Percentiles rank a stretch among this genome's conserved stretches.
These are phyloP conservation scores for Listronotus bonariensis DNA, from an alignment of 1,140 invertebrate species.

Conservation along the genomic window DNA sequence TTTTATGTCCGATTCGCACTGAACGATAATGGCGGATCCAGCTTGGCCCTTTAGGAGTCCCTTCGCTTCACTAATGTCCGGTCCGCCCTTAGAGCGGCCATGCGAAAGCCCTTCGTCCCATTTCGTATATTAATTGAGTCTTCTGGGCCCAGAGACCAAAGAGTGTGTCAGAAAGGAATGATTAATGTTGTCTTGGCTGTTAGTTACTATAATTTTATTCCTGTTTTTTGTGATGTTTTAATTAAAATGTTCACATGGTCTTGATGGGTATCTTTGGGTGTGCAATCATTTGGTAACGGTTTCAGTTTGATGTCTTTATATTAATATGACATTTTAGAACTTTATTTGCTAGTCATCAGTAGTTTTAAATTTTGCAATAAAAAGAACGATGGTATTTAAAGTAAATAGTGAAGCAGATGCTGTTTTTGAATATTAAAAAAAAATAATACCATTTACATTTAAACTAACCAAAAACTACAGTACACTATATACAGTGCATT, in stretches of 20 bases:
- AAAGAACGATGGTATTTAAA: no score
- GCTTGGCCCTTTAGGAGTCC: slow-evolving; percentile 12
- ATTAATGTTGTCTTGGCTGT: slow-evolving; percentile 35
- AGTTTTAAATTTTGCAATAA: no score
- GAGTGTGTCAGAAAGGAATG: slow-evolving; percentile 35
- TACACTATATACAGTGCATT: no score
- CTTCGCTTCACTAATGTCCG: slow-evolving; percentile 42
- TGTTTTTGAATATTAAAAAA: no score
- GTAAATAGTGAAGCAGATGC: no score
- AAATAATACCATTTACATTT: no score
- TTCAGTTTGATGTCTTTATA: background rate
- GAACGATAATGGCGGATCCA: slow-evolving; percentile 39
- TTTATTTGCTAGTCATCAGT: no score
- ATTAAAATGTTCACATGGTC: slow-evolving; percentile 35
- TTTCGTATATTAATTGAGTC: slow-evolving; percentile 53
- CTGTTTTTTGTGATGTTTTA: slow-evolving; percentile 17
- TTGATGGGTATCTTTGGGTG: background rate
- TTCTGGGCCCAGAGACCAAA: slow-evolving; percentile 39
- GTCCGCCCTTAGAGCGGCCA: slow-evolving; percentile 48
- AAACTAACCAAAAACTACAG: no score
- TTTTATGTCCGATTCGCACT: slow-evolving; percentile 45
- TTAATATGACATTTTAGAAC: no score
- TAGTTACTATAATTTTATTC: slow-evolving; percentile 38
- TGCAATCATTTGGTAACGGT: background rate
- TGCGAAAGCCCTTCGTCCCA: slow-evolving; percentile 34